Conservation (phyloP, 2,113 vertebrate genomes). For the Megaleporinus macrocephalus region DNA sequence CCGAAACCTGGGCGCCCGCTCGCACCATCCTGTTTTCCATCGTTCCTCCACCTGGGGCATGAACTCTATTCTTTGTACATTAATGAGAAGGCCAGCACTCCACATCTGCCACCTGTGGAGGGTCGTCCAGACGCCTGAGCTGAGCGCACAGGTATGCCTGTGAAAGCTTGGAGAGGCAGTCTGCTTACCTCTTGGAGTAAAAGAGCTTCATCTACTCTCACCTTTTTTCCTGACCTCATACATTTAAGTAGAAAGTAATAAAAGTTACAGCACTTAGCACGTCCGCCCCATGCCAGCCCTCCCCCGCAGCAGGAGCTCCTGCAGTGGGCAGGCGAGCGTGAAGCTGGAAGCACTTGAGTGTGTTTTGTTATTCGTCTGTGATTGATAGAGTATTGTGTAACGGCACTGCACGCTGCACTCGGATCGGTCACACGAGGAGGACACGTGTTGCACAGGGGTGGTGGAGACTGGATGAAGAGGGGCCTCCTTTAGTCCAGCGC, state of each 20-base stretch:
- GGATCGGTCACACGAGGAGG: neutral
- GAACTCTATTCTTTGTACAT: conserved; percentile 1
- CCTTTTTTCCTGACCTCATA: conserved; percentile 30
- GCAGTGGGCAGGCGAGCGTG: neutral
- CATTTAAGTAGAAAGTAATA: conserved; percentile 47
- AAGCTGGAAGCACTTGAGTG: conserved; percentile 26
- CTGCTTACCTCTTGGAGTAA: conserved; percentile 18
- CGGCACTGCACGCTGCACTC: conserved; percentile 2
- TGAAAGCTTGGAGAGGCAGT: conserved; percentile 15
- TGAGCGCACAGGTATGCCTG: neutral
- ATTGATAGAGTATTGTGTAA: conserved; percentile 12
- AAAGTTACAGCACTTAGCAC: conserved; percentile 33
- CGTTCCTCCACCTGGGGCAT: neutral
- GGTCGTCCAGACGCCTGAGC: conserved; percentile 2
- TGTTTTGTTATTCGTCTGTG: conserved; percentile 21
- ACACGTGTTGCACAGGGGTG: neutral
- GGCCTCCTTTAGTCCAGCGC: neutral
- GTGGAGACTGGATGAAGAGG: neutral
- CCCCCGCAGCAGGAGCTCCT: neutral
- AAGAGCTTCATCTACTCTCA: conserved; percentile 30
- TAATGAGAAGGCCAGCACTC: neutral
- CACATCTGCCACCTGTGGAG: conserved; percentile 16
- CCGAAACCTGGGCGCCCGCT: neutral
- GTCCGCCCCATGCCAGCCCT: conserved; percentile 7
- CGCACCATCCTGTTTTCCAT: conserved; percentile 6